Evolutionary conservation across 2,797 vertebrate genomes (phyloP), one percentile per base, ranked within the genome.

Genomic region (Coendou prehensilis): DNA sequence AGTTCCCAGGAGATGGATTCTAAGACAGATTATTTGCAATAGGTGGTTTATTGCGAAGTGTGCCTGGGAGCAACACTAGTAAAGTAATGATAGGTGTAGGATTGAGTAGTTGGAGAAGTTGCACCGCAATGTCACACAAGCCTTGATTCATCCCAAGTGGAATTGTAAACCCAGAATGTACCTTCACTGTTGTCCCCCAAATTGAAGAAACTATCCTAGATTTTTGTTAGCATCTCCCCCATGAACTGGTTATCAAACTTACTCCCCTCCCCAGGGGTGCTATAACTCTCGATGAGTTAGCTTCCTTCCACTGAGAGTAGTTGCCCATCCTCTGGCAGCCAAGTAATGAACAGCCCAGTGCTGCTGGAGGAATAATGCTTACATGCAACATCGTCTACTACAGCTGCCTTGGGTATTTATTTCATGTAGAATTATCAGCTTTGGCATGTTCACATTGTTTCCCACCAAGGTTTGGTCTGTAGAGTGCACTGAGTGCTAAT

Each of bases 231-330:
- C 14, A 9, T 3, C 9, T 37, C 8, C 9, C n/a, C 6, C 18
- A 54, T 26, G 33, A 80, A 22, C 20, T 86, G 26, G 28, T 54
- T 6, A n/a, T 80, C 61, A 28, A 4, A n/a, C 7, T 45, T 73
- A 6, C 18, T 90, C 6, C 1, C 14, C 4, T 11, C 9, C 20
- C 14, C 71, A 84, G 2, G 14, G 18, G 5, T 2, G 1, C n/a
- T 86, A 8, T 26, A 54, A 71, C 50, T 85, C 41, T 71, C 41
- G 14, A 10, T 7, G 1, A 33, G 2, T 54, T 30, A 61, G 4
- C 45, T 54, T 8, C 33, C 18, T 79, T 80, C n/a, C 14, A 45
- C 6, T 37, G 26, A 88, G 3, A 73, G 13, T 5, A 52, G 10
- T 18, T 81, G 17, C 20, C 11, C 6, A 26, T 71, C 30, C 28